These are phyloP conservation scores for Pteronura brasiliensis DNA, from an alignment of 2,113 vertebrate genomes.

Conservation along the genomic window DNA sequence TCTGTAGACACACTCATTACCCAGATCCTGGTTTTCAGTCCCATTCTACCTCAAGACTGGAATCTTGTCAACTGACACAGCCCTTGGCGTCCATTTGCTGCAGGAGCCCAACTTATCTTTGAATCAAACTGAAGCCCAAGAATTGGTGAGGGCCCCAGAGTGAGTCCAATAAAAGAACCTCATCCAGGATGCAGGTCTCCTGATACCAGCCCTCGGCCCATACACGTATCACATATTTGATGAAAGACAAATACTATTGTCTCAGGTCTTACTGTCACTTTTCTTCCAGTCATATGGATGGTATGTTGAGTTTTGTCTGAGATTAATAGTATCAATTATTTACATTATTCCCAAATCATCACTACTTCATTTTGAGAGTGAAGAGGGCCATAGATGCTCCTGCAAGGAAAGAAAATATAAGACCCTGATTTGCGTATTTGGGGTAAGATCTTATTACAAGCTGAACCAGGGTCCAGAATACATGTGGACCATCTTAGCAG, in stretches of 20 bases:
- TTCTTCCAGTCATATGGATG: neutral
- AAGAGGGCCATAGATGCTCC: neutral
- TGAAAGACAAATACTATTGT: neutral
- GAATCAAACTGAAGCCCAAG: neutral
- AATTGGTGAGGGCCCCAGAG: neutral
- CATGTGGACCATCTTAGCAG: neutral
- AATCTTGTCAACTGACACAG: neutral
- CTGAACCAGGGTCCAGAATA: neutral
- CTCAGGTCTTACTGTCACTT: neutral
- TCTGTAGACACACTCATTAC: neutral
- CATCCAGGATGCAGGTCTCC: neutral
- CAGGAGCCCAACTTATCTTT: neutral
- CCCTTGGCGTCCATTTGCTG: neutral
- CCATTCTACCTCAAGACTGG: neutral
- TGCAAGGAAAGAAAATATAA: neutral
- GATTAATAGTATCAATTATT: neutral
- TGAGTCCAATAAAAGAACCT: neutral
- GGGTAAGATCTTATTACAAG: neutral
- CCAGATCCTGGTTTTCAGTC: neutral
- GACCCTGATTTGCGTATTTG: neutral
- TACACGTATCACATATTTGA: neutral
- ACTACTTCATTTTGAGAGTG: neutral
- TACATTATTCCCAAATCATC: constrained; percentile 7
- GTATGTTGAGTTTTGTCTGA: neutral
- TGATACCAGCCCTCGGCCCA: neutral